Evolutionary conservation across 2,888 invertebrate species (phyloP), one percentile per base, ranked within the genome.

Genomic region (Sesamia inferens): DNA sequence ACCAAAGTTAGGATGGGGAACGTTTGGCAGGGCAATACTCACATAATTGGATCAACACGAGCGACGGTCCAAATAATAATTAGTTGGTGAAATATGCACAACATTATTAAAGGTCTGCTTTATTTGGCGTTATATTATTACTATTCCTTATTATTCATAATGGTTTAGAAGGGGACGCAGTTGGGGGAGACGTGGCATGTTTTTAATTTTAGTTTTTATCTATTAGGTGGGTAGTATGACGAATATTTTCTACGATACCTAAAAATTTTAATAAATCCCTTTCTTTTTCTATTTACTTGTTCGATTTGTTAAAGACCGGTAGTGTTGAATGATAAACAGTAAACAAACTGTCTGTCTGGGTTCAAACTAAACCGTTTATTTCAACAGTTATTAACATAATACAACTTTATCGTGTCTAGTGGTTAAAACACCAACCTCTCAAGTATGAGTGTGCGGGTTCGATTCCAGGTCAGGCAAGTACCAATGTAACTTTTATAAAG

Each of bases 51-150:
- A 92, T 92, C 90, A 90, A 92, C 92, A 88, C 88, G 88, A 87
- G 31, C 31, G 65, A 83, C 84, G 85, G 84, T 89, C 80, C 92
- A 93, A 79, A 62, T 78, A 78, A 76, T 76, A 76, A 94, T 95
- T 94, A 94, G 93, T 90, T 89, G 80, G 90, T 94, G 85, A 94
- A 95, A 93, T 94, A 95, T 94, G 91, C 92, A 94, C 90, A 91
- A 85, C 87, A 87, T 92, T 92, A 92, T 90, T 87, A 88, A 89
- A 85, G 88, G 87, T 73, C 85, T 87, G 88, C 86, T 87, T 89
- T 88, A 90, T 90, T 90, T 86, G 87, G 79, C 72, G 63, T 82
- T 79, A 85, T 79, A 89, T 91, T 91, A 92, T 89, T 88, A 89
- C 87, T 87, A 86, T 87, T 87, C 89, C 91, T 92, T 90, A 92